Evolutionary conservation across 1,140 invertebrate species (phyloP), one percentile per base, ranked within the genome.

Genomic region (Diachasma alloeum): DNA sequence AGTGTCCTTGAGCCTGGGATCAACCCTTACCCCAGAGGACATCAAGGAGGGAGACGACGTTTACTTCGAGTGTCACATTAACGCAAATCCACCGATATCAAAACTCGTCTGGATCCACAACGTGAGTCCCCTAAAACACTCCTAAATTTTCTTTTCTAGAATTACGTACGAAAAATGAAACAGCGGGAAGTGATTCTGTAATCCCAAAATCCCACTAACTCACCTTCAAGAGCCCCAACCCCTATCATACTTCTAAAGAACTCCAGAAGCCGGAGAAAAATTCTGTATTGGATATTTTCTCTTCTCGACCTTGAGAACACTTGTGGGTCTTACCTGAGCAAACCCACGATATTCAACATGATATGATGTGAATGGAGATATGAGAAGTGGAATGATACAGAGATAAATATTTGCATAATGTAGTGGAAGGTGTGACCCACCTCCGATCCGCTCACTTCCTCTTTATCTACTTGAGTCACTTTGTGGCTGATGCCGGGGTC

Each of bases 31-130:
- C 86, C 93, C 96, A 17, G 93, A 95, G 81, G 94, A 96, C 85
- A 97, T 97, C 84, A 96, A 96, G 85, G 95, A 97, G 89, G 95
- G 95, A 42, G 96, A 97, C 84, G 96, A 97, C 88, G 95, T 97
- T n/a, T 97, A 97, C 88, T 97, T 97, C 82, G 96, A 97, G 85
- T 97, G 96, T 87, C 94, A 94, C 85, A 96, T 97, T 75, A 93
- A 92, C 81, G 94, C 96, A 10, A 97, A 96, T 89, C 96, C 96
- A 9, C 92, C 93, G 83, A 94, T 95, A 87, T 93, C 94, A 80
- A 94, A 95, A 81, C 94, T 97, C 74, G 93, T 93, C 13, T 97
- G 96, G 96, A 94, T 93, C 82, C 95, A 96, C 84, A 94, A 96
- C 85, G 96, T 96, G 90, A 94, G 95, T 94, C 63, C 31, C 31